These are phyloP conservation scores for Ametastegia equiseti DNA, from an alignment of 2,888 invertebrate species.

Conservation along the genomic window DNA sequence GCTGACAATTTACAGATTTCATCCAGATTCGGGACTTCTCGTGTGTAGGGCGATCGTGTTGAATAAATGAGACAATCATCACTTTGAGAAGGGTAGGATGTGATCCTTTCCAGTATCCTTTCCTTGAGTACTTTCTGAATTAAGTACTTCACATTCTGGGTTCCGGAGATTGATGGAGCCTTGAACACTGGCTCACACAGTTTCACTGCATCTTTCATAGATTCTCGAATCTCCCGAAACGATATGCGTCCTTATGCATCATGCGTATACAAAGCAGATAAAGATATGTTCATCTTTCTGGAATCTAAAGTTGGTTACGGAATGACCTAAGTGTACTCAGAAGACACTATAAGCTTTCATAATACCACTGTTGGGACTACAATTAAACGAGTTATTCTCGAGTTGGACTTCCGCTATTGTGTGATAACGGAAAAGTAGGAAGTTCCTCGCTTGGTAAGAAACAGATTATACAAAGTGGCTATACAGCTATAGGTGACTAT, in stretches of 20 bases:
- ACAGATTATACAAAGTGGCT: background rate
- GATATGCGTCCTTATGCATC: too few relatives aligned
- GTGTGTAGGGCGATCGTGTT: background rate
- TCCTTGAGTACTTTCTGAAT: too few relatives aligned
- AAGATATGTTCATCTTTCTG: background rate
- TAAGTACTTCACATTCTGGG: background rate
- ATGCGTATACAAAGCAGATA: background rate
- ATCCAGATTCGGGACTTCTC: background rate
- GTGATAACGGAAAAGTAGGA: constrained; percentile 32
- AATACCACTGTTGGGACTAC: background rate
- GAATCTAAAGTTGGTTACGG: background rate
- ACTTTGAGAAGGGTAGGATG: too few relatives aligned
- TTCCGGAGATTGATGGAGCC: background rate
- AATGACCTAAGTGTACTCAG: background rate
- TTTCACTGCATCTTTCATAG: background rate
- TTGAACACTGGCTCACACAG: background rate
- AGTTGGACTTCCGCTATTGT: constrained; percentile 24
- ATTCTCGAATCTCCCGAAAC: background rate
- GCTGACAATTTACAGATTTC: constrained; percentile 8
- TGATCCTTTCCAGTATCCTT: too few relatives aligned
- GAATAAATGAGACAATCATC: background rate
- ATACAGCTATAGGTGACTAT: too few relatives aligned
- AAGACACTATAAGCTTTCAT: background rate
- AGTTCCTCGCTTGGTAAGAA: background rate
- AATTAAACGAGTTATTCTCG: constrained; percentile 27